phyloP scores from a whole-genome alignment of 1,140 invertebrate genomes.

The Marisa cornuarietis region DNA sequence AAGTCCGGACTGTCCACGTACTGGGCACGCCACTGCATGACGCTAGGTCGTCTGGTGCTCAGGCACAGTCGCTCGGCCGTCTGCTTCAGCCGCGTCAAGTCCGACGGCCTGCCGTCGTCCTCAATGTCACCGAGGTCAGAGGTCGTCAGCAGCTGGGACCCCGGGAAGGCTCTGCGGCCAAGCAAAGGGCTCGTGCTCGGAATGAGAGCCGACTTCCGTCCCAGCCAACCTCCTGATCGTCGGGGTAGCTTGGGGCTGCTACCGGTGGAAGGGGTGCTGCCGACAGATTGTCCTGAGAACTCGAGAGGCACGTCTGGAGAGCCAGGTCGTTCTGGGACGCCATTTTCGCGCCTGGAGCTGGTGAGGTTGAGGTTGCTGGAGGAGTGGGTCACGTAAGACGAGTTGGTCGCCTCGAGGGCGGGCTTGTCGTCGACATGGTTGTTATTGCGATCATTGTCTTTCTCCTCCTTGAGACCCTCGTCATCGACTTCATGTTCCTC shows the following conservation, averaged over 20 bases:
- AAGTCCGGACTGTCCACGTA: constrained; percentile 28
- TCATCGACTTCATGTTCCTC: constrained; percentile 14
- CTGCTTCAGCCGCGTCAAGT: constrained; percentile 30
- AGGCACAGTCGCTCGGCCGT: constrained; percentile 36
- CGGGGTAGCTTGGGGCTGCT: constrained; percentile 5
- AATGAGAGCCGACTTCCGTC: constrained; percentile 4
- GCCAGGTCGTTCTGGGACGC: no score
- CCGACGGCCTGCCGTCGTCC: constrained; percentile 7
- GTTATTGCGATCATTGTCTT: neutral
- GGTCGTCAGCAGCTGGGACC: neutral
- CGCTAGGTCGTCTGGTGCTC: constrained; percentile 34
- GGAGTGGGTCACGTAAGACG: no score
- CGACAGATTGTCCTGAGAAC: no score
- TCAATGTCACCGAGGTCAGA: neutral
- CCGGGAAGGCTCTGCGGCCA: neutral
- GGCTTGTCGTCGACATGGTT: neutral
- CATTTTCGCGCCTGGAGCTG: no score
- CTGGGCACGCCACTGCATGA: constrained; percentile 32
- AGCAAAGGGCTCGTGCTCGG: constrained; percentile 9
- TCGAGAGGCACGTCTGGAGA: no score
- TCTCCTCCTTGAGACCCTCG: neutral
- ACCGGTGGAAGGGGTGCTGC: neutral
- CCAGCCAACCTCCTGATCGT: neutral
- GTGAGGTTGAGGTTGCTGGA: no score
- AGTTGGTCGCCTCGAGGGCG: neutral